These are phyloP conservation scores for Eubasilissa splendida DNA, from an alignment of 2,888 invertebrate species.

Conservation along the genomic window DNA sequence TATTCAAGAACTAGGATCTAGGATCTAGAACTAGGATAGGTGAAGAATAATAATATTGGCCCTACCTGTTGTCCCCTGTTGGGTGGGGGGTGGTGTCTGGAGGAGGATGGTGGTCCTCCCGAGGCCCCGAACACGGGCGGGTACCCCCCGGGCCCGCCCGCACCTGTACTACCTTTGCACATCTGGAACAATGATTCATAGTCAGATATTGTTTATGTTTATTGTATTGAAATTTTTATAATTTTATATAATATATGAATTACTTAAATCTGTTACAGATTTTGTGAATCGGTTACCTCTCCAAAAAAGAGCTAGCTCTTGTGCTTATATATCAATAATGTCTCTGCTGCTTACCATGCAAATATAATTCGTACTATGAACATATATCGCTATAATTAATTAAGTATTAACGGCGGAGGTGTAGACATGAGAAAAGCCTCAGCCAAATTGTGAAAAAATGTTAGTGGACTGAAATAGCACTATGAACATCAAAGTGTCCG, in stretches of 20 bases:
- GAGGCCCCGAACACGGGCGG: slow-evolving; percentile 59
- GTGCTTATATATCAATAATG: too few species aligned
- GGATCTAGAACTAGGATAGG: slow-evolving; percentile 50
- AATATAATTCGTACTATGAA: too few species aligned
- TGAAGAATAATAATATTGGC: background rate
- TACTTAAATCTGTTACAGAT: background rate
- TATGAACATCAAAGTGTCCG: slow-evolving; percentile 1
- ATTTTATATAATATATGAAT: background rate
- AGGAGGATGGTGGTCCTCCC: slow-evolving; percentile 62
- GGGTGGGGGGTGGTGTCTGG: slow-evolving; percentile 59
- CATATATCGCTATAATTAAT: too few species aligned
- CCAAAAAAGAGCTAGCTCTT: background rate
- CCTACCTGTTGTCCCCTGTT: slow-evolving; percentile 45
- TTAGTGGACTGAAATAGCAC: slow-evolving; percentile 45
- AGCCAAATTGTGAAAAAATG: background rate
- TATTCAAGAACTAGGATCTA: slow-evolving; percentile 48
- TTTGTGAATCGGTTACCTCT: background rate
- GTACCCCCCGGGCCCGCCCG: slow-evolving; percentile 61
- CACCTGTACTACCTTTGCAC: slow-evolving; percentile 66
- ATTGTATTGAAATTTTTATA: background rate
- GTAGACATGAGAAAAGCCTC: too few species aligned
- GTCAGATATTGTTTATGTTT: background rate
- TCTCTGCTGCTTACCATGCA: too few species aligned
- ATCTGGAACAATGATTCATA: slow-evolving; percentile 52
- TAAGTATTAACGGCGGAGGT: too few species aligned